Percentiles rank a stretch among this genome's conserved stretches.
Evolutionary conservation across 2,797 vertebrate species (phyloP).

Genomic region (Xenops minutus): DNA sequence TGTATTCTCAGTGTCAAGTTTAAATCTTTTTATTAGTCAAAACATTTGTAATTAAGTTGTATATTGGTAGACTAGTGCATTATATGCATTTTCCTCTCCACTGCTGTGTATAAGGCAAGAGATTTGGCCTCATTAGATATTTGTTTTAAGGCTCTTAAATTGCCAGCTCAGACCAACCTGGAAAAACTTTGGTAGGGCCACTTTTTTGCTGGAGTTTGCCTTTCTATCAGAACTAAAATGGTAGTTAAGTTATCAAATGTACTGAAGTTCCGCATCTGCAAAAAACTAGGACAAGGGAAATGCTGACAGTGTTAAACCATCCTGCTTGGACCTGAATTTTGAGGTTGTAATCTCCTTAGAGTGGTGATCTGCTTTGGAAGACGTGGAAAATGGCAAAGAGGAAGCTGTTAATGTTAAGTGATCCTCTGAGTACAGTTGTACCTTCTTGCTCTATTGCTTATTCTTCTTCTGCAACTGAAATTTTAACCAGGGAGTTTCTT

Average conservation of each 20-base stretch:
- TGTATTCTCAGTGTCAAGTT: not conserved
- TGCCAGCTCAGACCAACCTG: not conserved
- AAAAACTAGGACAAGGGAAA: not conserved
- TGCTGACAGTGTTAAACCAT: conserved; percentile 14
- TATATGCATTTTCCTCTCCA: not conserved
- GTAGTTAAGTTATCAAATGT: not conserved
- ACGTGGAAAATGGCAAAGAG: not conserved
- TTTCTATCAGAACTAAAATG: not conserved
- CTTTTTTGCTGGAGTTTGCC: conserved; percentile 13
- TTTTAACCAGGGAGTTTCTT: not conserved
- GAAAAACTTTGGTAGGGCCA: not conserved
- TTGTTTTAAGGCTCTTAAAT: not conserved
- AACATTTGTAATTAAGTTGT: not conserved
- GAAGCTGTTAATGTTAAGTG: not conserved
- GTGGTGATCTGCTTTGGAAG: not conserved
- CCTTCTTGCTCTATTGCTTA: not conserved
- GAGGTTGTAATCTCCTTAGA: conserved; percentile 25
- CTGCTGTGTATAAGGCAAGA: not conserved
- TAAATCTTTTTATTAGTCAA: not conserved
- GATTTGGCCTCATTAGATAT: not conserved
- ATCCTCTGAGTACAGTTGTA: not conserved
- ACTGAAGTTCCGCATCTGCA: conserved; percentile 14
- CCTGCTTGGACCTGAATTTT: conserved; percentile 3
- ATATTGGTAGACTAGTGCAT: not conserved
- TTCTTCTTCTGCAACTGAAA: not conserved